Base-by-base conservation (phyloP, 2,797 vertebrate species). In the Melanotaenia maccullochi region DNA sequence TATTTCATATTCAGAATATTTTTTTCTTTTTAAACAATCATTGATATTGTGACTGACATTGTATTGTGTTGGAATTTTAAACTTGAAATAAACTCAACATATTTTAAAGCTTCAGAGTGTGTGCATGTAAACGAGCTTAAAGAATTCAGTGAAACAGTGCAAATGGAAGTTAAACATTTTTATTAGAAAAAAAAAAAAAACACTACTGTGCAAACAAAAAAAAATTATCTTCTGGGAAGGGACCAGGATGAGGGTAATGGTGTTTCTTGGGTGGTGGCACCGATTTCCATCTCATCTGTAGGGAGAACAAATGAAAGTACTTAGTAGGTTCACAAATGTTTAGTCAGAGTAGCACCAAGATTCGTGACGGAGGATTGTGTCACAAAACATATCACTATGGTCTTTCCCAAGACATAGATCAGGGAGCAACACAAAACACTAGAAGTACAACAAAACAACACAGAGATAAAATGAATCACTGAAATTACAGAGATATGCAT, bases 111-210 rank as follows among this genome's bases (percentile, higher is more conserved):
- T 38, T n/a, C 12, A 14, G 38, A 40, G 38, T 40, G 12, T 40
- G 12, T 40, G 12, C 12, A 40, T 40, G 38, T 14, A 38, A 11
- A 38, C 36, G 11, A 9, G 14, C 4, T 24, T 5, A 9, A n/a
- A 16, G 16, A 6, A 1, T 16, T 30, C 0, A 42, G 12, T 16
- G 28, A 60, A 47, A 65, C 47, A 35, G 64, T 30, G 33, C 3
- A 78, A 69, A 57, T 60, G 1, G 2, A 36, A 58, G 78, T 85
- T 28, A 81, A 44, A 83, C 78, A 81, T 87, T 88, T 89, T 92
- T 89, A 85, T 85, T 91, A 92, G 30, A 90, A 93, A 94, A 87
- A 65, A 32, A 32, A 68, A 67, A 83, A 52, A 73, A 65, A 38
- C 36, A 38, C 11, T 42, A 64, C 49, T 91, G 83, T 90, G 90